A percentile compares a stretch with the other conserved stretches of the same genome.
phyloP scores from a whole-genome alignment of 2,888 invertebrate genomes.

The Drosophila incognita region DNA sequence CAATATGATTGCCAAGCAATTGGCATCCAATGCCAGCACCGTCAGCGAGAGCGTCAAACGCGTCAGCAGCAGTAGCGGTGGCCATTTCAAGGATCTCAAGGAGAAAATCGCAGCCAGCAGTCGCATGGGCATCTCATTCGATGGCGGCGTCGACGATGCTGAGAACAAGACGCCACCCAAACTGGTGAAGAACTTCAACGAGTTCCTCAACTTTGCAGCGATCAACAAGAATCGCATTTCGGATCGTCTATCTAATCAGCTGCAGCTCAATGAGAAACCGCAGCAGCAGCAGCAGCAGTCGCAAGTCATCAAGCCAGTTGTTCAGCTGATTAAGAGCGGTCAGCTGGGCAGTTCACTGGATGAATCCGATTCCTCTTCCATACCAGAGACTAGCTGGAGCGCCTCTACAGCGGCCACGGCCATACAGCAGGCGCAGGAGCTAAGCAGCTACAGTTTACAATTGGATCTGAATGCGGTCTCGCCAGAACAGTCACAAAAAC shows the following conservation, averaged over 20 bases:
- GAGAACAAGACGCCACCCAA: constrained; percentile 82
- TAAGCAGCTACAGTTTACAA: constrained; percentile 79
- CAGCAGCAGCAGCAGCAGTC: constrained; percentile 22
- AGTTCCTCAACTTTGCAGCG: constrained; percentile 92
- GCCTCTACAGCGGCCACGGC: constrained; percentile 82
- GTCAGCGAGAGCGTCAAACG: constrained; percentile 76
- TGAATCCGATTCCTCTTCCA: constrained; percentile 86
- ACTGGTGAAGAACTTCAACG: constrained; percentile 92
- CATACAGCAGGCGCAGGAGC: constrained; percentile 79
- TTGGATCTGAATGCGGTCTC: constrained; percentile 72
- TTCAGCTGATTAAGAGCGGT: constrained; percentile 85
- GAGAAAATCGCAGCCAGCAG: constrained; percentile 86
- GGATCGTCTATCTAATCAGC: constrained; percentile 75
- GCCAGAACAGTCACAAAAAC: constrained; percentile 47
- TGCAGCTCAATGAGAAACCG: constrained; percentile 52
- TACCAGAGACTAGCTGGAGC: constrained; percentile 83
- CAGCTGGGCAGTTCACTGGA: constrained; percentile 78
- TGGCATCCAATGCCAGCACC: constrained; percentile 74
- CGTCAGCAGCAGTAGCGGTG: constrained; percentile 83
- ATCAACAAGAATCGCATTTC: constrained; percentile 88
- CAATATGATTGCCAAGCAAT: constrained; percentile 83
- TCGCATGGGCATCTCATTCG: constrained; percentile 83
- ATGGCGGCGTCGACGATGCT: constrained; percentile 45
- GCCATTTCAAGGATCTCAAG: constrained; percentile 87
- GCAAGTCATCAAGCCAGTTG: constrained; percentile 82